phyloP scores from a whole-genome alignment of 2,888 invertebrate species.

The Drosophila peninsularis region DNA sequence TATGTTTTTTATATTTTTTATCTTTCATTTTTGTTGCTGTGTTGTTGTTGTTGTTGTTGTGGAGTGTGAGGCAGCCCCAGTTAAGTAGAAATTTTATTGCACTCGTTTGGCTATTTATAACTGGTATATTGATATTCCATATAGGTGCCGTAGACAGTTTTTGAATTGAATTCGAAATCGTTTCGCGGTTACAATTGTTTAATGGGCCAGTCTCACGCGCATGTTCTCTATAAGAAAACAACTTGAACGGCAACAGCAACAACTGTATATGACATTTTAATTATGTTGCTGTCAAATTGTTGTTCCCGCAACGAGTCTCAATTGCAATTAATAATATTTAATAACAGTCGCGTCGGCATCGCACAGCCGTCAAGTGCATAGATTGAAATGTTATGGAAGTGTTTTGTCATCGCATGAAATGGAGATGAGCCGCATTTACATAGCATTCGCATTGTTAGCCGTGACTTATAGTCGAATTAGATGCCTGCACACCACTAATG shows the following conservation, averaged over 20 bases:
- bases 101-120: conserved; percentile 46
- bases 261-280: conserved; percentile 73
- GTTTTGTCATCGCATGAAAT: conserved; percentile 65
- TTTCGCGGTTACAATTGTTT: conserved; percentile 50
- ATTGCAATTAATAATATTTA: conserved; percentile 78
- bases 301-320: conserved; percentile 53
- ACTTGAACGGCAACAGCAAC: conserved; percentile 8
- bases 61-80: conserved; percentile 23
- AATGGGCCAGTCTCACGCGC: conserved; percentile 66
- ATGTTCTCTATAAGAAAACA: conserved; percentile 24
- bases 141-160: conserved; percentile 29
- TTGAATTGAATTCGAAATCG: conserved; percentile 30
- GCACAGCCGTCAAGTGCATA: conserved; percentile 60
- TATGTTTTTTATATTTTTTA: conserved; percentile 5
- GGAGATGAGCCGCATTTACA: conserved; percentile 52
- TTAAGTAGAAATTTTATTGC: conserved; percentile 48
- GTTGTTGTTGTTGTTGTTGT: background rate
- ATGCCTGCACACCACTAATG: conserved; percentile 19
- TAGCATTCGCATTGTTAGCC: conserved; percentile 36
- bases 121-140: conserved; percentile 41
- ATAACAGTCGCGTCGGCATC: conserved; percentile 71
- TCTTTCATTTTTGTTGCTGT: background rate
- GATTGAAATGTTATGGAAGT: conserved; percentile 70
- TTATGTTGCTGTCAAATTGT: conserved; percentile 77
- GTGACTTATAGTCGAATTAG: conserved; percentile 41